Evolutionary conservation across 2,888 invertebrate species (phyloP), one percentile per base, ranked within the genome.

Genomic region (Gasteruption jaculator): DNA sequence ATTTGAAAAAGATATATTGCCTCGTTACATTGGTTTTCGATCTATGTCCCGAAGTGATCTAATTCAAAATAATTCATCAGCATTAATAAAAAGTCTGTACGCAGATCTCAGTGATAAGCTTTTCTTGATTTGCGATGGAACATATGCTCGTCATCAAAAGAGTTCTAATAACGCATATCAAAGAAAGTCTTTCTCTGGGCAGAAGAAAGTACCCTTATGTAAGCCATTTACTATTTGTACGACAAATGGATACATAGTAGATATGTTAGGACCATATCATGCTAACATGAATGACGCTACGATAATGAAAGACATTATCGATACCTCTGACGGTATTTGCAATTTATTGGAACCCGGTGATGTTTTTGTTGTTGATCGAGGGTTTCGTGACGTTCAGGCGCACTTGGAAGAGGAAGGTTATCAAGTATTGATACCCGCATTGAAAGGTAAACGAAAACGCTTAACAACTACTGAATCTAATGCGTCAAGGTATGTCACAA

Each of bases 371-470:
- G 29, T 54, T 15, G 51, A 56, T 46, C 29, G 52, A 15, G 57
- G 57, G 11, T 54, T 53, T 15, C 27, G 53, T 25, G 56, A 54
- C 29, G 49, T 52, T 21, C 19, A 37, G 15, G 8, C 14, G 6
- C 30, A 38, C 20, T 38, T 51, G 30, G 45, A 46, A 32, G 16
- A 31, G n/a, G 38, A 45, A 38, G 29, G 39, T 33, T 49, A 29
- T 43, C 7, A 12, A 34, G 52, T 56, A n/a, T 32, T 54, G 10
- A 58, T 57, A 57, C 54, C 53, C 24, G 56, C 53, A 18, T 41
- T 54, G 3, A 57, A 56, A 46, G 53, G 55, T 4, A 54, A 53
- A 31, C 34, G 50, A 24, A 42, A 40, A 14, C 54, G 53, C 14
- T 38, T 58, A 25, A 41, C 54, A 29, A 46, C 49, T 6, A 33